Evolutionary conservation across 2,113 vertebrate species (phyloP).

Genomic region (Stictonetta naevosa): DNA sequence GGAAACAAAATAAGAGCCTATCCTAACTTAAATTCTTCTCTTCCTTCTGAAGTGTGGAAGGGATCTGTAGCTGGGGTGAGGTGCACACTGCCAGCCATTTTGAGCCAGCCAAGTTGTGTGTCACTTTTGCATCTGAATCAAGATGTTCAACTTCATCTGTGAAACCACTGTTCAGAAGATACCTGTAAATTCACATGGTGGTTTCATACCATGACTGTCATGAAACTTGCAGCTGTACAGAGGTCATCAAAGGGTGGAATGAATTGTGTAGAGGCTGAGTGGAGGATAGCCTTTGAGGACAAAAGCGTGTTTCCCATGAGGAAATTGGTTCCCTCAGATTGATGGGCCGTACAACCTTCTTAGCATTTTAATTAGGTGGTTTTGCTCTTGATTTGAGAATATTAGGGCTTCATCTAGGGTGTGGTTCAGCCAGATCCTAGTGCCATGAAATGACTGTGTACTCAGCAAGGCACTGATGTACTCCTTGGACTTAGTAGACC

Average conservation of each 20-base stretch:
- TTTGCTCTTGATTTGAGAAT: not conserved
- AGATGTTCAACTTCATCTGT: not conserved
- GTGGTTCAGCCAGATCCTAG: not conserved
- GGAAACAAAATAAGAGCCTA: not conserved
- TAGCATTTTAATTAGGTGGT: not conserved
- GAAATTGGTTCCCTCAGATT: not conserved
- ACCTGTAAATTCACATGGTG: not conserved
- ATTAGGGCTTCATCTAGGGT: not conserved
- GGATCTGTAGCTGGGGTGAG: not conserved
- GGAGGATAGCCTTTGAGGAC: not conserved
- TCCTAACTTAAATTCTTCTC: not conserved
- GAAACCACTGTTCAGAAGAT: not conserved
- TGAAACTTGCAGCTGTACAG: not conserved
- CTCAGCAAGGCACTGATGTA: not conserved
- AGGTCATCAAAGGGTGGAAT: not conserved
- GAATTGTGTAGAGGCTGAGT: not conserved
- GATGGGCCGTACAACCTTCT: not conserved
- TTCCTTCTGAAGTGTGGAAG: not conserved
- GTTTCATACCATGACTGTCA: not conserved
- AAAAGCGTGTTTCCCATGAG: not conserved
- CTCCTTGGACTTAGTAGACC: not conserved
- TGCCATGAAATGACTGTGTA: not conserved
- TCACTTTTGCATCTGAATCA: not conserved
- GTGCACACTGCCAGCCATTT: fast-evolving
- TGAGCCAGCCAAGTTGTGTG: not conserved